Evolutionary conservation across 1,140 invertebrate genomes (phyloP).

Genomic region (Calosoma granatense): DNA sequence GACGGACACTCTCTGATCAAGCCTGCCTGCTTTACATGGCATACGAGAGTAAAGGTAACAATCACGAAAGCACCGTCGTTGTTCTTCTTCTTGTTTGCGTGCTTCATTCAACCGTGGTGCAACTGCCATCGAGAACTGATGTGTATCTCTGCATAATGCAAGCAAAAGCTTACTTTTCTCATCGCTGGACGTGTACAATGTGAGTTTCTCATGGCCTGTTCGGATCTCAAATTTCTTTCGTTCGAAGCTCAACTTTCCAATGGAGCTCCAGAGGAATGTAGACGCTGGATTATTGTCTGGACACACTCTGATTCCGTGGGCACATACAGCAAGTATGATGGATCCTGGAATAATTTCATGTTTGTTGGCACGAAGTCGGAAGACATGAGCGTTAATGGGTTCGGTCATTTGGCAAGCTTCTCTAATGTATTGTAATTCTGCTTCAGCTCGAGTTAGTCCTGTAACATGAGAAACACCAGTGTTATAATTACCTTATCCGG

Average conservation of each 20-base stretch:
- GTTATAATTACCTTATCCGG: not conserved
- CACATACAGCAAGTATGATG: conserved; percentile 72
- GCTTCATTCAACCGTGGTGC: conserved; percentile 72
- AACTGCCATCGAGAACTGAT: conserved; percentile 91
- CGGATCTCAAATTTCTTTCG: conserved; percentile 94
- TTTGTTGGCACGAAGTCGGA: conserved; percentile 75
- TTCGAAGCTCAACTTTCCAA: conserved; percentile 89
- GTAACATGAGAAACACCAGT: not conserved
- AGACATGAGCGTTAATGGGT: conserved; percentile 87
- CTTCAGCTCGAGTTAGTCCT: conserved; percentile 62
- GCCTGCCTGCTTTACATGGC: conserved; percentile 48
- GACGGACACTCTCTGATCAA: conserved; percentile 78
- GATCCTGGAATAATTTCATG: conserved; percentile 60
- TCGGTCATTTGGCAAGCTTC: conserved; percentile 78
- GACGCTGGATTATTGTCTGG: conserved; percentile 53
- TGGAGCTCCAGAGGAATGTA: conserved; percentile 85
- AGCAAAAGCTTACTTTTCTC: conserved; percentile 86
- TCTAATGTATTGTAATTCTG: conserved; percentile 75
- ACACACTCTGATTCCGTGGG: conserved; percentile 76
- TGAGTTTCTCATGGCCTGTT: conserved; percentile 76
- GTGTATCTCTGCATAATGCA: conserved; percentile 78
- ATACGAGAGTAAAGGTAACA: conserved; percentile 57
- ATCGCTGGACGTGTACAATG: conserved; percentile 81
- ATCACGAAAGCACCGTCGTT: conserved; percentile 37
- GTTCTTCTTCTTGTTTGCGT: conserved; percentile 58